phyloP scores from a whole-genome alignment of 2,797 vertebrate species.

The Ptychobarbus kaznakovi region DNA sequence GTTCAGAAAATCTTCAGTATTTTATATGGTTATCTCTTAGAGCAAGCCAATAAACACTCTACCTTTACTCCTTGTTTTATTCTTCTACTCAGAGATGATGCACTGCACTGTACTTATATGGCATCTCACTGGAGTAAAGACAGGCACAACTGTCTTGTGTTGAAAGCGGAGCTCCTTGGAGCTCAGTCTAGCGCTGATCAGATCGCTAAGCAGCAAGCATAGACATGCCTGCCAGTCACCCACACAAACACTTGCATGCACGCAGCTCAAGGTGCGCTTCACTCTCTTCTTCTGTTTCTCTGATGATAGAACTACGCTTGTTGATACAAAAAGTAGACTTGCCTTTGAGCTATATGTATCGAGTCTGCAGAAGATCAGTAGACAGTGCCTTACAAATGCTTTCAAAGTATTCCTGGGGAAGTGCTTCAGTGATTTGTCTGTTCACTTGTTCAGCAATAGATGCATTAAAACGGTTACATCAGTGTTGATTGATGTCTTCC shows the following conservation, averaged over 20 bases:
- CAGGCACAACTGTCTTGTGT: not conserved
- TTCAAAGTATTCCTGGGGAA: not conserved
- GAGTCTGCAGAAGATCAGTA: not conserved
- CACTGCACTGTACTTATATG: conserved; percentile 14
- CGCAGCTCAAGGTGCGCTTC: not conserved
- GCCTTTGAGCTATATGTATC: conserved; percentile 16
- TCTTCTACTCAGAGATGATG: not conserved
- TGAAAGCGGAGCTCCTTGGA: not conserved
- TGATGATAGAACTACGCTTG: conserved; percentile 19
- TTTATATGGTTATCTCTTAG: not conserved
- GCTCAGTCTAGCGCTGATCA: conserved; percentile 4
- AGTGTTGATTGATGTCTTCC: not conserved
- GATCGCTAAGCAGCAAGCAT: conserved; percentile 22
- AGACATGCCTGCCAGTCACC: conserved; percentile 6
- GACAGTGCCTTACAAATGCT: not conserved
- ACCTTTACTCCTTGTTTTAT: not conserved
- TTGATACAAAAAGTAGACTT: conserved; percentile 25
- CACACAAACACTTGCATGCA: not conserved
- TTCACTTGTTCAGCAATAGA: not conserved
- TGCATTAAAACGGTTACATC: not conserved
- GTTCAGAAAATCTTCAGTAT: conserved; percentile 4
- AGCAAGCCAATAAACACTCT: not conserved
- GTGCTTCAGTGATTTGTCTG: not conserved
- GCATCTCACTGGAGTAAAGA: conserved; percentile 20
- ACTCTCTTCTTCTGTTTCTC: conserved; percentile 15